These are phyloP conservation scores for Parnassius glacialis DNA, from an alignment of 2,888 invertebrate genomes.

Conservation along the genomic window DNA sequence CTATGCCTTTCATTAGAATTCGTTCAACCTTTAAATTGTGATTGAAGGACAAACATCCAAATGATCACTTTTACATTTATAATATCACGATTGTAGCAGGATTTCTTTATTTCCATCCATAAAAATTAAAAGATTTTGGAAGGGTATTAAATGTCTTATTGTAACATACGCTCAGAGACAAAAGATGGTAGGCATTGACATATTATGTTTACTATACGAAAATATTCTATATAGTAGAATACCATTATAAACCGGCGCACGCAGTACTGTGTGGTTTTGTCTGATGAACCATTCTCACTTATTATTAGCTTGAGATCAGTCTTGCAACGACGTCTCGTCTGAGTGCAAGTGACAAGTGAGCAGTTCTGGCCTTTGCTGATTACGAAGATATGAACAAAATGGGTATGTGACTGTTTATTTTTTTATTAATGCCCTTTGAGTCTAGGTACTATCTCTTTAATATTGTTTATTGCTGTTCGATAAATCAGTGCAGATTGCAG, in stretches of 20 bases:
- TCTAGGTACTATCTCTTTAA: too few relatives aligned
- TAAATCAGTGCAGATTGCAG: too few relatives aligned
- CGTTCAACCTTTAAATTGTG: too few relatives aligned
- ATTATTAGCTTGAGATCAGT: conserved; percentile 17
- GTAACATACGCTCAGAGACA: not conserved
- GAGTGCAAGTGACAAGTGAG: conserved; percentile 14
- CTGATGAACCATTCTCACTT: conserved; percentile 9
- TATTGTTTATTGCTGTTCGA: too few relatives aligned
- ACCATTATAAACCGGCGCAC: conserved; percentile 8
- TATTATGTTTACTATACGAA: not conserved
- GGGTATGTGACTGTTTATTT: conserved; percentile 26
- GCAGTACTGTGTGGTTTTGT: conserved; percentile 7
- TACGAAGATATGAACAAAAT: conserved; percentile 23
- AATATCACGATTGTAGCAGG: too few relatives aligned
- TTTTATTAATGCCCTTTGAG: too few relatives aligned
- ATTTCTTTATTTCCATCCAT: too few relatives aligned
- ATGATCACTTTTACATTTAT: too few relatives aligned
- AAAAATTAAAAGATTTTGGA: too few relatives aligned
- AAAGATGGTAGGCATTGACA: not conserved
- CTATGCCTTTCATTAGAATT: too few relatives aligned
- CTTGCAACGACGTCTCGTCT: conserved; percentile 22
- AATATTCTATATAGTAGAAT: conserved; percentile 9
- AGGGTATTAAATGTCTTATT: too few relatives aligned
- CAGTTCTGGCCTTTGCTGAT: not conserved
- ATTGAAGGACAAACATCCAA: too few relatives aligned